Conservation (phyloP, 1,140 invertebrate genomes). For the Laodelphax striatellus region DNA sequence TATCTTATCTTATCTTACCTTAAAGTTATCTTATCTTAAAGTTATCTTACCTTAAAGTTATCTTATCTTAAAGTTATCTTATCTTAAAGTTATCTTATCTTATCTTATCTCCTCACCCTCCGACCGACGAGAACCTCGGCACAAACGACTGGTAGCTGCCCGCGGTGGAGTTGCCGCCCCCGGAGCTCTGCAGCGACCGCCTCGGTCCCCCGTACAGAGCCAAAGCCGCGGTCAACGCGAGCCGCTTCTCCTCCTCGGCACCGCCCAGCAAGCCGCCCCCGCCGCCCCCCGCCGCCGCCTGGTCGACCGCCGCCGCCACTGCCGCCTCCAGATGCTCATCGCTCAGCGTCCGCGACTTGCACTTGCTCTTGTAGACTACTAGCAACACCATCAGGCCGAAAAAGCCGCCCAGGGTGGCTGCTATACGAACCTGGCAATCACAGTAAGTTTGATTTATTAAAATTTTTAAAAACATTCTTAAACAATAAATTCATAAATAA, state of each 20-base stretch:
- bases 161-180: constrained; percentile 1
- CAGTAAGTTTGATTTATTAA: too few species aligned
- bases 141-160: neutral
- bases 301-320: constrained; percentile 57
- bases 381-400: constrained; percentile 78
- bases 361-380: constrained; percentile 73
- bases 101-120: constrained; percentile 3
- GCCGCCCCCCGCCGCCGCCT: too few species aligned
- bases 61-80: too few species aligned
- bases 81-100: too few species aligned
- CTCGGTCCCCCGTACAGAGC: constrained; percentile 6
- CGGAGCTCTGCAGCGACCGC: neutral
- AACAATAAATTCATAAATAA: too few species aligned
- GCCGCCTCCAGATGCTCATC: constrained; percentile 44
- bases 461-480: too few species aligned
- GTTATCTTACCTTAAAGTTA: too few species aligned
- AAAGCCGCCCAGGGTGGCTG: constrained; percentile 75
- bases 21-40: too few species aligned
- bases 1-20: too few species aligned
- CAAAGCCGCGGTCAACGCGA: neutral
- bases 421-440: constrained; percentile 26
- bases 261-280: too few species aligned
- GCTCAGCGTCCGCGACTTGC: constrained; percentile 38
- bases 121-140: constrained; percentile 13
- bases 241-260: constrained; percentile 52